These are phyloP conservation scores for Drosophila rhopaloa DNA, from an alignment of 1,140 invertebrate genomes.

Conservation along the genomic window DNA sequence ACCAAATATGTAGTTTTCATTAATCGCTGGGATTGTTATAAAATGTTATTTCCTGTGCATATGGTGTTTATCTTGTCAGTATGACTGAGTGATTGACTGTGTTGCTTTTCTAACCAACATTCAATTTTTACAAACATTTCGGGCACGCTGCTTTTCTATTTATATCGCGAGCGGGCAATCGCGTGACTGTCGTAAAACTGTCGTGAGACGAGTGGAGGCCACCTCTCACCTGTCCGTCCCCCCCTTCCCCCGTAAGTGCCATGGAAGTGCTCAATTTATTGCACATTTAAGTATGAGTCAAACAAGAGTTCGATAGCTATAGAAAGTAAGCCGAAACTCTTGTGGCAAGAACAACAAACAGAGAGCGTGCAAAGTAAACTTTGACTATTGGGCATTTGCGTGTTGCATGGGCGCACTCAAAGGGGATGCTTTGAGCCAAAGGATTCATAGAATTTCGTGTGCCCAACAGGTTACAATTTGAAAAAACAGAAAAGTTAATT, in stretches of 20 bases:
- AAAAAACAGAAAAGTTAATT: conserved; percentile 9
- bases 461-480: conserved; percentile 17
- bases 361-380: conserved; percentile 39
- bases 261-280: conserved; percentile 69
- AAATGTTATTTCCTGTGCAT: conserved; percentile 14
- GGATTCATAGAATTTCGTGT: not conserved
- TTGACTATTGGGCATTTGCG: conserved; percentile 56
- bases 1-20: no score
- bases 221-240: conserved; percentile 8
- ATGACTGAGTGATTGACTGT: conserved; percentile 73
- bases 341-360: conserved; percentile 43
- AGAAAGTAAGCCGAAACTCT: conserved; percentile 57
- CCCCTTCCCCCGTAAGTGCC: not conserved
- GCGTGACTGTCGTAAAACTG: conserved; percentile 60
- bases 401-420: conserved; percentile 33
- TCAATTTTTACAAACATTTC: conserved; percentile 75
- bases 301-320: conserved; percentile 68
- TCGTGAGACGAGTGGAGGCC: conserved; percentile 8
- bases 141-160: conserved; percentile 60
- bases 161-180: conserved; percentile 63
- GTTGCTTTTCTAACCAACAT: conserved; percentile 79
- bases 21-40: no score
- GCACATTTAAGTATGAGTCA: conserved; percentile 69
- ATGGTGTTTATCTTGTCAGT: conserved; percentile 66
- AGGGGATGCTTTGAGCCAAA: not conserved